phyloP scores from a whole-genome alignment of 2,113 vertebrate genomes.

The Illadopsis cleaveri region DNA sequence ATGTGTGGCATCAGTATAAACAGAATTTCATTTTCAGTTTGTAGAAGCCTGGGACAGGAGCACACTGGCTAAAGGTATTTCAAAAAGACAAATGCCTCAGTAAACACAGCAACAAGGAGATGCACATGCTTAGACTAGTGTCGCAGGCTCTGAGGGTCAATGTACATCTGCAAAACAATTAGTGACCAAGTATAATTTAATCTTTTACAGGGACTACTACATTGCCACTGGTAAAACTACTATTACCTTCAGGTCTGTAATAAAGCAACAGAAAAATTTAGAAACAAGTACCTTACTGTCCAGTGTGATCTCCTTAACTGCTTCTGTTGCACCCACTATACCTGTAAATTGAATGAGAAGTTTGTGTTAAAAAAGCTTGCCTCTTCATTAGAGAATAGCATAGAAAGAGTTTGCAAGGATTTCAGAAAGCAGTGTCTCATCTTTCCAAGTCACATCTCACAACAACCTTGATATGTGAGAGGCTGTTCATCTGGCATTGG shows the following conservation, averaged over 20 bases:
- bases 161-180: background rate
- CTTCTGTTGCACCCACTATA: slow-evolving; percentile 83
- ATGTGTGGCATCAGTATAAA: background rate
- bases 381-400: background rate
- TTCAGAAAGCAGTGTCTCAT: background rate
- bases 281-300: slow-evolving; percentile 88
- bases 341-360: slow-evolving; percentile 70
- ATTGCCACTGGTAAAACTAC: background rate
- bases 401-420: background rate
- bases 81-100: background rate
- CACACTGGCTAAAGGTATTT: background rate
- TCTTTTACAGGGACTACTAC: background rate
- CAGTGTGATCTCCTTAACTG: slow-evolving; percentile 90
- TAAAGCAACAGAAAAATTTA: background rate
- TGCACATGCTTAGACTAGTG: background rate
- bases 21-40: background rate
- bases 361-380: background rate
- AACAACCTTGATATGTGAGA: background rate
- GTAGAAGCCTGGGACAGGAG: background rate
- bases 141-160: background rate
- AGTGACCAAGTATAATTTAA: background rate
- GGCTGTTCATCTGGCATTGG: background rate
- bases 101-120: background rate
- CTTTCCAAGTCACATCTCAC: background rate
- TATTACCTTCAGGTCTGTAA: background rate